A percentile compares a stretch with the other conserved stretches of the same genome.
Evolutionary conservation across 2,888 invertebrate species (phyloP).

Genomic region (Coleophora flavipennella): DNA sequence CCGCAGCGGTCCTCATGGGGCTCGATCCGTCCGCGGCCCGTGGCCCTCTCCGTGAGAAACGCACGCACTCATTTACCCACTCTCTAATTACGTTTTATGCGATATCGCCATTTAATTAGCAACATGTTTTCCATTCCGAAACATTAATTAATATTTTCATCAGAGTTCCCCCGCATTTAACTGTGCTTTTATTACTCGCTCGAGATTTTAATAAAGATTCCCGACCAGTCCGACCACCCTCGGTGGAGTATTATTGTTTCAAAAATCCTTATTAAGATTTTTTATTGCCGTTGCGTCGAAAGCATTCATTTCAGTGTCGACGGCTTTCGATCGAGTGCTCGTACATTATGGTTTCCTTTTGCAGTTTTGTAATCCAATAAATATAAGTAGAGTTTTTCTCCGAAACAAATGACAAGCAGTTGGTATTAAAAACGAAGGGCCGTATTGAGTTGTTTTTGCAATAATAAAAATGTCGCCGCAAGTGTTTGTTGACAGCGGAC

Average conservation of each 20-base stretch:
- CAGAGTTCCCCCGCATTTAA: conserved; percentile 67
- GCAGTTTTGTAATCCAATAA: conserved; percentile 26
- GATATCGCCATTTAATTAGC: conserved; percentile 72
- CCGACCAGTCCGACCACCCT: conserved; percentile 68
- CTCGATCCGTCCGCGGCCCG: conserved; percentile 15
- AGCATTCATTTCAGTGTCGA: conserved; percentile 42
- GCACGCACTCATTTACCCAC: conserved; percentile 59
- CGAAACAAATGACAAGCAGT: conserved; percentile 24
- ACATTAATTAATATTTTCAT: conserved; percentile 73
- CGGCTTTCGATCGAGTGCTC: conserved; percentile 31
- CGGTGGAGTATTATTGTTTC: conserved; percentile 57
- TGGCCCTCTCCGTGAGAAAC: conserved; percentile 59
- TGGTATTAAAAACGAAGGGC: conserved; percentile 27
- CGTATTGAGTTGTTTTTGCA: conserved; percentile 36
- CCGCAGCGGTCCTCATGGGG: no score
- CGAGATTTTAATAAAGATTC: conserved; percentile 71
- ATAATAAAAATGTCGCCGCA: conserved; percentile 37
- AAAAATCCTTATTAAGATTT: conserved; percentile 57
- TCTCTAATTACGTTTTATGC: conserved; percentile 71
- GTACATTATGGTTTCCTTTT: conserved; percentile 26
- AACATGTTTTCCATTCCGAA: conserved; percentile 69
- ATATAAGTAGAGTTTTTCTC: conserved; percentile 18
- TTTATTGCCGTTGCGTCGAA: conserved; percentile 42
- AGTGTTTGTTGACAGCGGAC: conserved; percentile 29
- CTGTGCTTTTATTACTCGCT: conserved; percentile 68